Percentiles rank a stretch among this genome's conserved stretches.
These are phyloP conservation scores for Hypsopygia costalis DNA, from an alignment of 2,888 invertebrate species.

Conservation along the genomic window DNA sequence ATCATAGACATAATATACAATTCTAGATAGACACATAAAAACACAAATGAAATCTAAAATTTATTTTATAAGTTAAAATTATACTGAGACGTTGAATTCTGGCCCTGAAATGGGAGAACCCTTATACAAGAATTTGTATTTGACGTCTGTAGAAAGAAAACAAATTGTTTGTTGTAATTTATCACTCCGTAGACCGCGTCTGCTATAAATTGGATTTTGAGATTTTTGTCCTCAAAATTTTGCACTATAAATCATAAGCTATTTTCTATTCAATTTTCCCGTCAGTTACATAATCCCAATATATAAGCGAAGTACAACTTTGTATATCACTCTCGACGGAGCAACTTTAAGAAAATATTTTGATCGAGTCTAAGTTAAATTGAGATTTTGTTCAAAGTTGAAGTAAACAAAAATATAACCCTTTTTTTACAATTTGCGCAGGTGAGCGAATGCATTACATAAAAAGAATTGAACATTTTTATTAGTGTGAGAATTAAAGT, in stretches of 20 bases:
- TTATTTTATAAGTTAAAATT: too few species aligned
- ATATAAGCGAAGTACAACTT: neutral
- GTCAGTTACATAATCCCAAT: conserved; percentile 1
- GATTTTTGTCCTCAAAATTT: neutral
- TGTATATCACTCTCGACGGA: neutral
- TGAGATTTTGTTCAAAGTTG: neutral
- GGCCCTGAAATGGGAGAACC: too few species aligned
- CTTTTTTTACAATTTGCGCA: too few species aligned
- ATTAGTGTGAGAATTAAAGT: too few species aligned
- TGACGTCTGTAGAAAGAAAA: neutral
- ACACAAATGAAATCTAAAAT: too few species aligned
- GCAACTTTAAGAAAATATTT: neutral
- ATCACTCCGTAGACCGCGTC: neutral
- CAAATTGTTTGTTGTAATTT: neutral
- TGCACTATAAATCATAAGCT: neutral
- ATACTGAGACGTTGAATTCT: too few species aligned
- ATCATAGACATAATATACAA: too few species aligned
- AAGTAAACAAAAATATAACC: too few species aligned
- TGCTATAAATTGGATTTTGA: neutral
- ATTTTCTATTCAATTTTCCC: conserved; percentile 5
- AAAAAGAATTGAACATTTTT: too few species aligned
- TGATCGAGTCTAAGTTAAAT: neutral
- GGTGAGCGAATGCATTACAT: too few species aligned
- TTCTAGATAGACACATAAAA: too few species aligned
- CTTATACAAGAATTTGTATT: neutral